A percentile compares a stretch with the other conserved stretches of the same genome.
Conservation (phyloP, 1,140 invertebrate genomes). For the Trichonephila clavipes region DNA sequence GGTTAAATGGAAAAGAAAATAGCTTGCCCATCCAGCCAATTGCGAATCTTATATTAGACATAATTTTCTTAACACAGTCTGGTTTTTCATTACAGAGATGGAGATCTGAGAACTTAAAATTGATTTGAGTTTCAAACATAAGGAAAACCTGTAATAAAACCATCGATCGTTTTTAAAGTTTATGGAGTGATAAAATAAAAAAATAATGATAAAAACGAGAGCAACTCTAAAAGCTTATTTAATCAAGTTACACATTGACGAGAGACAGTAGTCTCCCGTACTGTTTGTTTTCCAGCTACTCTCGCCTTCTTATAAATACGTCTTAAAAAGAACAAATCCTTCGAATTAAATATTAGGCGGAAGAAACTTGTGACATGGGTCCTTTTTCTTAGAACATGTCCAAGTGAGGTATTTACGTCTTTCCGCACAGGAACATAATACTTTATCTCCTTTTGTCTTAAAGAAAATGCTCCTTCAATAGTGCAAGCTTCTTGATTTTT, state of each 20-base stretch:
- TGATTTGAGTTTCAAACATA: too few species aligned
- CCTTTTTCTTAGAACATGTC: neutral
- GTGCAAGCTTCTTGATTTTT: neutral
- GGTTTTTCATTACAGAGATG: too few species aligned
- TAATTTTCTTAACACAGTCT: too few species aligned
- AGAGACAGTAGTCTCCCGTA: neutral
- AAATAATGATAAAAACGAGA: too few species aligned
- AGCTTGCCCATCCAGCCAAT: too few species aligned
- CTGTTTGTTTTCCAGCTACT: conserved; percentile 1
- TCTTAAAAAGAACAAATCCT: neutral
- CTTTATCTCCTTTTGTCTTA: neutral
- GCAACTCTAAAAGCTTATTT: neutral
- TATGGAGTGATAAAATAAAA: neutral
- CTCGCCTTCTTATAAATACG: neutral
- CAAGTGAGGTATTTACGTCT: neutral
- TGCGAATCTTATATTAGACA: too few species aligned
- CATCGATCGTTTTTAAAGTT: neutral
- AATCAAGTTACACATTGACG: neutral
- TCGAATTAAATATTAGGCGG: neutral
- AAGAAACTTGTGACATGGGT: neutral
- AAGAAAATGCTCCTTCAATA: neutral
- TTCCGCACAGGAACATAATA: neutral
- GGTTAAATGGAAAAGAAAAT: too few species aligned
- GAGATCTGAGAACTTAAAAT: too few species aligned
- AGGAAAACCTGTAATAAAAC: neutral